Conservation (phyloP, 2,888 invertebrate genomes). For the Drosophila picticornis region DNA sequence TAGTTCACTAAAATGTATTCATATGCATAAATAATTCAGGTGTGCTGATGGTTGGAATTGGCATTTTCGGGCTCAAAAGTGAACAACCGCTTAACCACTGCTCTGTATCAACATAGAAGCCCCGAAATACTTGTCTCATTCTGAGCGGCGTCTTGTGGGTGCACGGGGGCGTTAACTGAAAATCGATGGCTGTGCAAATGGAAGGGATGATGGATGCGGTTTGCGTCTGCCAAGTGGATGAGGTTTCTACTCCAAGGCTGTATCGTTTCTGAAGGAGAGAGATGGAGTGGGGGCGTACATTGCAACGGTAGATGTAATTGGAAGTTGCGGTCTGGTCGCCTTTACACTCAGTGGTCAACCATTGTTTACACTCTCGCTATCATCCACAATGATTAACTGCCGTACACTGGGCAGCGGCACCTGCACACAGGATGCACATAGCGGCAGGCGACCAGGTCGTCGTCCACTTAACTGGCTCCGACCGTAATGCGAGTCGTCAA, state of each 20-base stretch:
- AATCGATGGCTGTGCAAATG: conserved; percentile 84
- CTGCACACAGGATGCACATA: conserved; percentile 74
- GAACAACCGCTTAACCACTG: conserved; percentile 78
- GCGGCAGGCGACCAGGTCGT: conserved; percentile 26
- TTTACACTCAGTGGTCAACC: conserved; percentile 41
- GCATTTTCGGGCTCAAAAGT: conserved; percentile 79
- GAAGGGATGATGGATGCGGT: conserved; percentile 83
- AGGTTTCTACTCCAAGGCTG: conserved; percentile 46
- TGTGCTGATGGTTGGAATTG: conserved; percentile 39
- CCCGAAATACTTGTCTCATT: conserved; percentile 80
- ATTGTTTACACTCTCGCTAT: conserved; percentile 77
- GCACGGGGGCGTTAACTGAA: conserved; percentile 75
- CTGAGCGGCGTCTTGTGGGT: conserved; percentile 56
- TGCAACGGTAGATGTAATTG: conserved; percentile 69
- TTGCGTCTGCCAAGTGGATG: conserved; percentile 70
- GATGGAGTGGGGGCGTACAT: not conserved
- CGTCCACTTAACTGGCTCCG: conserved; percentile 62
- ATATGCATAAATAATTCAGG: conserved; percentile 9
- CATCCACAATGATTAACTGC: conserved; percentile 82
- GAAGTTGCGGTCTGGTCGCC: conserved; percentile 62
- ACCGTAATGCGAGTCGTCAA: conserved; percentile 79
- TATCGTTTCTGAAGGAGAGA: conserved; percentile 30
- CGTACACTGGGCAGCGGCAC: conserved; percentile 62
- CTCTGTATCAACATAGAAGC: conserved; percentile 77
- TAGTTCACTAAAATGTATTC: conserved; percentile 56